These are phyloP conservation scores for Amyelois transitella DNA, from an alignment of 1,140 invertebrate genomes.

Conservation along the genomic window DNA sequence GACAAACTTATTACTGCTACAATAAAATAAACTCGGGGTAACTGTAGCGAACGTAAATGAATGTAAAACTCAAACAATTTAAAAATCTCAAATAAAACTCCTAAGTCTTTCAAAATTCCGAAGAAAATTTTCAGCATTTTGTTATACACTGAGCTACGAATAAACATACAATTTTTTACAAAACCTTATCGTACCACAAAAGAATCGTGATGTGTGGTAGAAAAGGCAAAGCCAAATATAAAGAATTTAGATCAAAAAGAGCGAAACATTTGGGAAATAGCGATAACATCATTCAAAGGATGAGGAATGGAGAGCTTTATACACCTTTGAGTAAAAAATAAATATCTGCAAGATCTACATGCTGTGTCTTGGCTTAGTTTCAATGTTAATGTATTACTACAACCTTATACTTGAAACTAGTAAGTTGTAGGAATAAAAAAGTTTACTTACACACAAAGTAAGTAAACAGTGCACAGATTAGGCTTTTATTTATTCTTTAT, in stretches of 20 bases:
- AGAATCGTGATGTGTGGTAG: slow-evolving; percentile 54
- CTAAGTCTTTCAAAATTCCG: background rate
- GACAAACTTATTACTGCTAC: background rate
- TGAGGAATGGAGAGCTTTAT: slow-evolving; percentile 54
- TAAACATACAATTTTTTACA: slow-evolving; percentile 43
- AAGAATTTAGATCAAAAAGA: slow-evolving; percentile 62
- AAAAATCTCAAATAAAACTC: background rate
- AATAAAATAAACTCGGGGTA: background rate
- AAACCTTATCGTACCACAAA: slow-evolving; percentile 48
- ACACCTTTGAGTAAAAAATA: slow-evolving; percentile 50
- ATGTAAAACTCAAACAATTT: background rate
- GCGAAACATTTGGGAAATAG: slow-evolving; percentile 61
- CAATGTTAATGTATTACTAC: background rate
- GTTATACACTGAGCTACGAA: slow-evolving; percentile 22
- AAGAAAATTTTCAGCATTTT: slow-evolving; percentile 16
- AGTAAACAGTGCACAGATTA: too few species aligned
- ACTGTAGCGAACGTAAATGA: background rate
- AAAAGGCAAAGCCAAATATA: slow-evolving; percentile 53
- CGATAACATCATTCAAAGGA: slow-evolving; percentile 65
- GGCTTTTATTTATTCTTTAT: too few species aligned
- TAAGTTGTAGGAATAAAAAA: too few species aligned
- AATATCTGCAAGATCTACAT: slow-evolving; percentile 31
- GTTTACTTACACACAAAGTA: too few species aligned
- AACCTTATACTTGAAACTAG: too few species aligned
- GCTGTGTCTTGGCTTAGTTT: slow-evolving; percentile 1